Percentiles rank a stretch among this genome's conserved stretches.
phyloP scores from a whole-genome alignment of 1,140 invertebrate species.

The Aleiodes sp. region DNA sequence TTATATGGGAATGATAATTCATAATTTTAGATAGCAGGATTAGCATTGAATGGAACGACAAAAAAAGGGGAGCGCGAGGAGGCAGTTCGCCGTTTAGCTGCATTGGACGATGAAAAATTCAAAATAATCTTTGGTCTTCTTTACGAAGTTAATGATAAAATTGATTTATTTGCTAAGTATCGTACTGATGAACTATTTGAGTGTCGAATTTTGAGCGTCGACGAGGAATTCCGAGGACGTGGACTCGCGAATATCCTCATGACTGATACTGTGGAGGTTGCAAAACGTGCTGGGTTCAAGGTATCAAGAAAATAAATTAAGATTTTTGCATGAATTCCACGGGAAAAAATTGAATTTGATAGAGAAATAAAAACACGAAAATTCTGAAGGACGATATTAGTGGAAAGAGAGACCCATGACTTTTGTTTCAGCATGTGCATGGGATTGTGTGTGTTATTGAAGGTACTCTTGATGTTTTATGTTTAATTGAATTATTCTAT shows the following conservation, averaged over 20 bases:
- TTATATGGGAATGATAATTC: too few species aligned
- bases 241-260: conserved; percentile 79
- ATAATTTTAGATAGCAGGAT: conserved; percentile 71
- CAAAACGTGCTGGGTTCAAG: conserved; percentile 74
- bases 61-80: conserved; percentile 69
- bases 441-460: conserved; percentile 51
- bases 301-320: conserved; percentile 53
- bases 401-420: too few species aligned
- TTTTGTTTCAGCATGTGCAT: conserved; percentile 64
- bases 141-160: conserved; percentile 70
- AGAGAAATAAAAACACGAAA: not conserved
- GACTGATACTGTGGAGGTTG: conserved; percentile 71
- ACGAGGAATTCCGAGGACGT: conserved; percentile 72
- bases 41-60: conserved; percentile 73
- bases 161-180: conserved; percentile 73
- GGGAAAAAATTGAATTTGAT: too few species aligned
- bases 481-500: conserved; percentile 33
- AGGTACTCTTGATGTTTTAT: conserved; percentile 34
- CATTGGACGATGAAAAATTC: conserved; percentile 70
- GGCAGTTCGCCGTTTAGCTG: conserved; percentile 68
- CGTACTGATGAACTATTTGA: conserved; percentile 80
- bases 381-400: too few species aligned
- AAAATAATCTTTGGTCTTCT: conserved; percentile 74
- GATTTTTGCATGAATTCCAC: not conserved
- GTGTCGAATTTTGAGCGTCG: conserved; percentile 81